Base-by-base conservation (phyloP, 1,140 invertebrate species). In the Zaprionus tsacasi region DNA sequence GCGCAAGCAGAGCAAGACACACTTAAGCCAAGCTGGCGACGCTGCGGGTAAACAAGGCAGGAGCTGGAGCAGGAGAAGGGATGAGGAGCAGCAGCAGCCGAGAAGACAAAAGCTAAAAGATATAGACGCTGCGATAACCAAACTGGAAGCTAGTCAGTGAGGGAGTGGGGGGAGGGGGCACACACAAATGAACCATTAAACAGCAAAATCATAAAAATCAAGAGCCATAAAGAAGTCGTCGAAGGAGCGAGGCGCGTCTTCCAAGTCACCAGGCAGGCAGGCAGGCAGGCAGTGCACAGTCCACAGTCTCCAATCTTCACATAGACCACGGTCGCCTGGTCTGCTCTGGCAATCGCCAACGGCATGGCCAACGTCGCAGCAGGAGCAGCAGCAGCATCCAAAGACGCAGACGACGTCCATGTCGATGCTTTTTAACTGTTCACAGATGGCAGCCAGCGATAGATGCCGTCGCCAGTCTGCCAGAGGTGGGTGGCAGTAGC, bases 201-300 rank as follows among this genome's bases (percentile, higher is more conserved):
- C 78, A 79, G 88, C 81, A 82, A 85, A 91, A 88, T 91, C 88
- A 88, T 91, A 91, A 91, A 91, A 91, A 91, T 91, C 88, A 89
- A 91, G 83, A 91, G 79, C 81, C 81, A 91, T 91, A 91, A 91
- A 91, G 82, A 91, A 91, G 81, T 83, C 81, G 81, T 90, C 78
- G 57, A 72, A 90, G 79, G 85, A 88, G 83, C 83, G 85, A 80
- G 83, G 75, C 40, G 74, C 45, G 70, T 68, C 56, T 48, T 48
- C 56, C 54, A 61, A 77, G 61, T 25, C 63, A 48, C 61, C n/a
- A 21, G 21, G 21, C 21, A 12, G 45, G 21, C 17, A 35, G 38
- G 38, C 38, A 40, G 38, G 35, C 35, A 1, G 36, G 36, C 36
- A 38, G 12, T 27, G 3, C 1, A 30, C 11, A 68, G 55, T 59